Percentiles rank a stretch among this genome's conserved stretches.
These are phyloP conservation scores for Sylvilagus floridanus DNA, from an alignment of 2,797 vertebrate genomes.

Conservation along the genomic window DNA sequence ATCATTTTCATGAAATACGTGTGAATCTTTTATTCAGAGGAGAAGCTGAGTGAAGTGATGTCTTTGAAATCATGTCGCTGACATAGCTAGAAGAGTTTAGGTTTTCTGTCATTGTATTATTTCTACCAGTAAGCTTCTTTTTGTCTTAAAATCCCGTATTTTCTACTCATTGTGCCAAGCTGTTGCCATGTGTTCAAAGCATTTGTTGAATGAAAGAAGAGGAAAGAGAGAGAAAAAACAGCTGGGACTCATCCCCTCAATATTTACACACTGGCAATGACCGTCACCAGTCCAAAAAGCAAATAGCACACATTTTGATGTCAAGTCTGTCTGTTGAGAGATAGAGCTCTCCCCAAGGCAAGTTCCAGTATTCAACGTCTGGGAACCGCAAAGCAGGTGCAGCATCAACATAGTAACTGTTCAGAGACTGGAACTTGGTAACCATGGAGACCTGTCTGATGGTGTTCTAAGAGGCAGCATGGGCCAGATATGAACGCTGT, in stretches of 20 bases:
- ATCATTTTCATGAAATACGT: not conserved
- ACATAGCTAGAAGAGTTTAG: conserved; percentile 7
- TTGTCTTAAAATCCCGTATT: not conserved
- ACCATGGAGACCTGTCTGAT: conserved; percentile 62
- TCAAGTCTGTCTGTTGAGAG: not conserved
- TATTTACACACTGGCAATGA: not conserved
- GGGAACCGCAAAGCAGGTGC: not conserved
- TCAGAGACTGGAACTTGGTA: conserved; percentile 43
- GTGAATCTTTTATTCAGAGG: not conserved
- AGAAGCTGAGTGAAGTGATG: not conserved
- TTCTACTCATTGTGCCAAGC: not conserved
- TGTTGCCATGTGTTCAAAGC: conserved; percentile 2
- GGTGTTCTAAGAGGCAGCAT: not conserved
- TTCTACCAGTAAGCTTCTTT: not conserved
- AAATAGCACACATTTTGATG: not conserved
- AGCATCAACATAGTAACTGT: not conserved
- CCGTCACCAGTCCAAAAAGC: conserved; percentile 20
- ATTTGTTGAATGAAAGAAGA: not conserved
- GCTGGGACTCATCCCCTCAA: not conserved
- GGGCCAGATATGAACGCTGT: not conserved
- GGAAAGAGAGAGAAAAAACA: no score
- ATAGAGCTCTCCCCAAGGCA: not conserved
- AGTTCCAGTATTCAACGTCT: not conserved
- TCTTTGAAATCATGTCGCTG: conserved; percentile 26
- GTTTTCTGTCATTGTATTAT: not conserved